Base-by-base conservation (phyloP, 2,888 invertebrate species). In the Sympetrum striolatum region DNA sequence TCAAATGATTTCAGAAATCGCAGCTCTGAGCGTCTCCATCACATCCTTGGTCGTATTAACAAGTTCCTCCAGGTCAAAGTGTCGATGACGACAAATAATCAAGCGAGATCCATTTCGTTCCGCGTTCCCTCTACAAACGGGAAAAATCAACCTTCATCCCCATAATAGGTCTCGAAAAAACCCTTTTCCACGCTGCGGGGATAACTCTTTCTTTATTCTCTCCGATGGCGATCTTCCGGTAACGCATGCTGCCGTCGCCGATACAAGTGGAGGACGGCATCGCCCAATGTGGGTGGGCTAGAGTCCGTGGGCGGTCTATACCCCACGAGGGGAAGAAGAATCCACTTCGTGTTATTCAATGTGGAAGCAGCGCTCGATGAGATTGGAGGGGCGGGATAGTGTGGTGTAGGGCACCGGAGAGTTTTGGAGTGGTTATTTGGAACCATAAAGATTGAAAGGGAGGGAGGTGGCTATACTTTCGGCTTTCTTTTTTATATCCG, bases 371-470 rank as follows among this genome's bases (percentile, higher is more conserved):
- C 80, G 37, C 35, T 39, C 37, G 39, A 80, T 80, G 39, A 39
- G 37, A 80, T 39, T 39, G 80, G 39, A 48, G n/a, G 81, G 39
- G 81, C 22, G 37, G 81, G 81, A 44, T n/a, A 44, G 44, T 25
- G 48, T 31, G 31, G 31, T 53, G 53, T 53, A 31, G 31, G 53
- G 82, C 37, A 35, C 82, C 37, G 82, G n/a, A 86, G 86, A 37
- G 86, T 86, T 73, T 73, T 73, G 64, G 35, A 60, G 86, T 86
- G 60, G 86, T 64, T 86, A 64, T 86, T 86, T 86, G 37, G 60
- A 60, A 64, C 53, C 58, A 58, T 53, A 82, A 82, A 82, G 82
- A 82, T 58, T 82, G 86, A 5, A 15, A n/a, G 60, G 15, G 37
- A 14, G 60, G 60, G 15, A 25, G 25, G 81, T 44, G 53, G 81